Evolutionary conservation across 2,797 vertebrate genomes (phyloP), one percentile per base, ranked within the genome.

Genomic region (Sebastes taczanowskii): DNA sequence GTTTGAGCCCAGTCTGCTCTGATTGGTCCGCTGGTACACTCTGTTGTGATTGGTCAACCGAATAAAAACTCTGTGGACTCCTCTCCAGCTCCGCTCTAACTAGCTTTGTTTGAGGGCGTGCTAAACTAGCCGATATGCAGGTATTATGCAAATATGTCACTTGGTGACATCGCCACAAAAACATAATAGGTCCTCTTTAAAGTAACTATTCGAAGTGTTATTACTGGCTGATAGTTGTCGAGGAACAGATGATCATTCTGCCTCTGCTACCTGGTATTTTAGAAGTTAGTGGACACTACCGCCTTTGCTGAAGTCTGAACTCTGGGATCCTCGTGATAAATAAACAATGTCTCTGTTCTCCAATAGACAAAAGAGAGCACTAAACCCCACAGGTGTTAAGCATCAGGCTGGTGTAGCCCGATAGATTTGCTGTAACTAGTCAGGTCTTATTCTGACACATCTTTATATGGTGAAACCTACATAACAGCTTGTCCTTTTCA

Each of bases 401-500:
- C 60, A 73, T 11, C 59, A 53, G 55, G 56, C 34, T 66, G 56
- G 25, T 60, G 35, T 42, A 58, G 27, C n/a, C 76, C 13, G 58
- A 82, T 23, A 30, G 61, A 59, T 68, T 53, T 25, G 7, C 3
- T 61, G 16, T 25, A 66, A 49, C 25, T 30, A 29, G 4, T 53
- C 64, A 25, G 23, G 25, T 58, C 56, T 64, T 66, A 53, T 35
- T 74, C 46, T 69, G 62, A 66, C 32, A 34, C 34, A 35, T 23
- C 58, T 80, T 76, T 61, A n/a, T 77, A 7, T 75, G 67, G 65
- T 68, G 23, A 67, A 60, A 67, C 30, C 29, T 76, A 46, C 42
- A 46, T 30, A 85, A 71, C 72, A 58, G 34, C 61, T 35, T 49
- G 35, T 76, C 38, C 60, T 38, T 69, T 64, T 76, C 58, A 75